Conservation (phyloP, 2,888 invertebrate genomes). For the Emmelina monodactyla region DNA sequence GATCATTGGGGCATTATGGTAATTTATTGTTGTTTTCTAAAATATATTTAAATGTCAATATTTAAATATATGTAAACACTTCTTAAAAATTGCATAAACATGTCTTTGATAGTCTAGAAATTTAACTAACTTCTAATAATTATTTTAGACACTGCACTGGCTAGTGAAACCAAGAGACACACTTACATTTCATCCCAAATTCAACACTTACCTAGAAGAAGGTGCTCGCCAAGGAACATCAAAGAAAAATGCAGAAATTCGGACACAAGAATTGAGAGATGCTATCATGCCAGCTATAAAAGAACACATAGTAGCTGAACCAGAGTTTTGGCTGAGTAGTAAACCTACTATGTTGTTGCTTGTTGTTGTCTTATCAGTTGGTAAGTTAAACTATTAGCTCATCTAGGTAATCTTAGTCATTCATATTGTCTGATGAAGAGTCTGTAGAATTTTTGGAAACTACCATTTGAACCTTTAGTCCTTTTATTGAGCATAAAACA, state of each 20-base stretch:
- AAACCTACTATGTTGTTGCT: constrained; percentile 73
- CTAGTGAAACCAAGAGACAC: constrained; percentile 83
- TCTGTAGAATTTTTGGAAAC: no score
- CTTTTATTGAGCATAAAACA: no score
- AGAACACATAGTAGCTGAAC: constrained; percentile 62
- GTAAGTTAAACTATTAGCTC: constrained; percentile 32
- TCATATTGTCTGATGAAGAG: no score
- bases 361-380: constrained; percentile 73
- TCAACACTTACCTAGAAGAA: constrained; percentile 75
- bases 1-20: constrained; percentile 88
- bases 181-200: constrained; percentile 82
- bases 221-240: constrained; percentile 76
- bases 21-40: constrained; percentile 14
- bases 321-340: constrained; percentile 73
- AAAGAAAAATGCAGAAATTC: constrained; percentile 74
- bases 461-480: no score
- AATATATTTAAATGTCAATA: neutral
- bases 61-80: neutral
- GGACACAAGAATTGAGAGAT: constrained; percentile 74
- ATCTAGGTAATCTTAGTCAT: no score
- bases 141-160: constrained; percentile 74
- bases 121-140: neutral
- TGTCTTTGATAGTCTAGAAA: neutral
- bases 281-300: constrained; percentile 69
- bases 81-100: neutral